Evolutionary conservation across 1,140 invertebrate genomes (phyloP), one percentile per base, ranked within the genome.

Genomic region (Drosophila paulistorum): DNA sequence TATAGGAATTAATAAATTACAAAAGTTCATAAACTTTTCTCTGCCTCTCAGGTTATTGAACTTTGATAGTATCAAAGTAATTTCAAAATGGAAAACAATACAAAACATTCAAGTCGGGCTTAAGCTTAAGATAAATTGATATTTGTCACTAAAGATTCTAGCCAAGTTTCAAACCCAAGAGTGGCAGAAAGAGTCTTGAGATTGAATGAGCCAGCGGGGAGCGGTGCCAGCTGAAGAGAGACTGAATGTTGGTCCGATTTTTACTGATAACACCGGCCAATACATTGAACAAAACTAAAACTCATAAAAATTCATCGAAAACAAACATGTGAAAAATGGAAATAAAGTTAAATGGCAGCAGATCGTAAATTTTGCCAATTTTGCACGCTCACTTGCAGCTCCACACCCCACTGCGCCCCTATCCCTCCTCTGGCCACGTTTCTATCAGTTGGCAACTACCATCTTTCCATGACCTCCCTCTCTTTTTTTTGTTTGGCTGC

Each of bases 231-330:
- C 23, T 26, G 10, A 11, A 39, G 37, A 39, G 37, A 7, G 42
- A 45, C 4, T 2, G 23, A 26, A 26, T 26, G 17, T 17, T 45
- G n/a, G 42, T 14, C 42, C 30, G 30, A 57, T 39, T 59, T 39
- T 39, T 11, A 37, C 57, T 59, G 57, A 59, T 59, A 59, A 59
- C 30, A 35, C 14, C 30, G 55, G 48, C 9, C 48, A 20, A 17
- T 7, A 51, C 7, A 23, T 23, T 23, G 9, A 51, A 51, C 45
- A 23, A 20, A 59, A 39, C 57, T 35, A 59, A 59, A 59, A 59
- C 75, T 48, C 62, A 79, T 87, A 66, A 79, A 82, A 87, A 69
- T 73, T 68, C 69, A 69, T 30, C 33, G 23, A n/a, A 58, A 42
- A 68, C 48, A 75, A 62, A 75, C 30, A 30, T 74, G 74, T 45